Conservation (phyloP, 2,113 vertebrate species). For the Limanda limanda region DNA sequence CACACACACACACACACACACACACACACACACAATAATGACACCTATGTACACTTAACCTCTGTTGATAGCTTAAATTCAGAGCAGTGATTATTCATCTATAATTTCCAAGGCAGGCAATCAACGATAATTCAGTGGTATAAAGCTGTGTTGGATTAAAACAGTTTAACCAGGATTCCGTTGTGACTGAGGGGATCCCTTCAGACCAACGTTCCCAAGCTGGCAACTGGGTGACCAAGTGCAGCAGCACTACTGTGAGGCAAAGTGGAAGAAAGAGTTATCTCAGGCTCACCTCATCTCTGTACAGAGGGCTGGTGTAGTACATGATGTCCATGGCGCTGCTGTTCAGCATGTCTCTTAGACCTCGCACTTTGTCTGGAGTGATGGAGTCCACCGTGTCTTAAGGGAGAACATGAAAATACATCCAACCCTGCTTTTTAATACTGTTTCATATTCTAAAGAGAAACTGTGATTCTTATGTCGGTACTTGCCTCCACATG, state of each 20-base stretch:
- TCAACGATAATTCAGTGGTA: background rate
- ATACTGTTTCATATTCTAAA: background rate
- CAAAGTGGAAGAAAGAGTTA: background rate
- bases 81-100: background rate
- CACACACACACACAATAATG: too few species aligned
- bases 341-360: conserved; percentile 97
- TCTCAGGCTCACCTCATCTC: conserved; percentile 87
- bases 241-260: background rate
- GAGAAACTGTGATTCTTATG: background rate
- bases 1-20: conserved; percentile 4
- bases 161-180: background rate
- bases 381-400: conserved; percentile 98
- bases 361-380: conserved; percentile 94
- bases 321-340: conserved; percentile 99
- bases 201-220: background rate
- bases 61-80: background rate
- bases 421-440: background rate
- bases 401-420: conserved; percentile 60
- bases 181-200: too few species aligned
- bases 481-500: background rate
- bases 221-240: background rate
- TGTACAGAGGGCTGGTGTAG: conserved; percentile 96
- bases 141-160: background rate
- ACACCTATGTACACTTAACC: background rate
- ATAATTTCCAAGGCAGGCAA: background rate